A percentile compares a stretch with the other conserved stretches of the same genome.
phyloP scores from a whole-genome alignment of 37 sponge, comb jelly and placozoan genomes.

The Ianthella basta region DNA sequence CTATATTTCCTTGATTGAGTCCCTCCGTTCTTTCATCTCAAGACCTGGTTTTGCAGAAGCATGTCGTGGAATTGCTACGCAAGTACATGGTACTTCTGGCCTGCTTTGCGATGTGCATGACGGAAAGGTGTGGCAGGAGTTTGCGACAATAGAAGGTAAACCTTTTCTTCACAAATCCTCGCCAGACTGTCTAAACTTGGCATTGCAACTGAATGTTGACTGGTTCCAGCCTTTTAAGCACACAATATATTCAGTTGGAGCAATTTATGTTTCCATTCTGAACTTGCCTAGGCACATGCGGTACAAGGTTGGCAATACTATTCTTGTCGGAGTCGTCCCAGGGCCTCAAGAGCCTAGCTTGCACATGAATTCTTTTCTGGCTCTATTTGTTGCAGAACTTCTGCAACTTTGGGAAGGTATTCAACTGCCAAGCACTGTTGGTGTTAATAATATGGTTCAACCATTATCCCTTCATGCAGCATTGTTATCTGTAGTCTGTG shows the following conservation, averaged over 20 bases:
- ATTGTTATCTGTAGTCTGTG: not conserved
- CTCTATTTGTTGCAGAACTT: not conserved
- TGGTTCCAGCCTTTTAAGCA: conserved; percentile 39
- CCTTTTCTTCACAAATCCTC: not conserved
- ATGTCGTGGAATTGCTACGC: no score
- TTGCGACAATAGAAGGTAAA: not conserved
- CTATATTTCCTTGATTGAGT: no score
- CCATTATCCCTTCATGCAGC: not conserved
- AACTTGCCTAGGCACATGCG: conserved; percentile 2
- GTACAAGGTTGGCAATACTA: not conserved
- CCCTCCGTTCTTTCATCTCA: no score
- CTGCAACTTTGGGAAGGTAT: not conserved
- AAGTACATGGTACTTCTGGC: not conserved
- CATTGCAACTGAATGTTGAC: conserved; percentile 22
- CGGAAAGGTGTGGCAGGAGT: conserved; percentile 1
- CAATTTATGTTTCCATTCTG: conserved; percentile 9
- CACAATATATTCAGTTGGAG: conserved; percentile 35
- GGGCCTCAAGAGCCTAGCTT: not conserved
- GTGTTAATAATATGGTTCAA: not conserved
- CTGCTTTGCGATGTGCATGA: conserved; percentile 6
- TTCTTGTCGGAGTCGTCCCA: conserved; percentile 3
- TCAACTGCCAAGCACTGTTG: not conserved
- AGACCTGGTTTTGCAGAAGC: no score
- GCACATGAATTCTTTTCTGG: not conserved
- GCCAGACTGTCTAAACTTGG: not conserved